Conservation (phyloP, 2,113 vertebrate species). For the Pomatorhinus ruficollis region DNA sequence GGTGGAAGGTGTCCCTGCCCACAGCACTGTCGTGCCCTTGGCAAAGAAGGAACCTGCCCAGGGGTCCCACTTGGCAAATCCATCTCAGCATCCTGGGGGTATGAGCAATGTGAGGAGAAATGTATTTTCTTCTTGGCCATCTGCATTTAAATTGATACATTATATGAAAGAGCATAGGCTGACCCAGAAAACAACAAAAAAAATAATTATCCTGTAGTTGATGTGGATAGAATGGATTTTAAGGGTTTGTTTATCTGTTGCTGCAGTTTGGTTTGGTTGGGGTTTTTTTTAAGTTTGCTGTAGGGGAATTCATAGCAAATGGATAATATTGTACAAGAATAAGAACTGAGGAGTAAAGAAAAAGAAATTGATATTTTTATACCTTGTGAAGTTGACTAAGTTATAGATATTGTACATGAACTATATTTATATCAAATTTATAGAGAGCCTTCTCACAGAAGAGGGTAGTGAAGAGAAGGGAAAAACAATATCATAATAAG, state of each 20-base stretch:
- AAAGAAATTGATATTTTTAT: background rate
- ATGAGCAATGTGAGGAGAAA: background rate
- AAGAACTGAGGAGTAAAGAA: background rate
- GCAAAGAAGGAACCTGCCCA: background rate
- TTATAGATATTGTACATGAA: background rate
- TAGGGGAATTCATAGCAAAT: background rate
- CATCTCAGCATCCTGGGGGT: background rate
- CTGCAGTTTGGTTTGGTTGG: background rate
- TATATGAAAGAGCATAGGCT: background rate
- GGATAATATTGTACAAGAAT: background rate
- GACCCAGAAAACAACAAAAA: background rate
- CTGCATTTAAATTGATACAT: conserved; percentile 47
- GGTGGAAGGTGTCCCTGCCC: background rate
- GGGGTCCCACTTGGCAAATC: background rate
- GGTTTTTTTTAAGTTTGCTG: background rate
- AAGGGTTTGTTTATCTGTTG: background rate
- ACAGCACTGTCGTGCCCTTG: background rate
- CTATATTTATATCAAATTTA: background rate
- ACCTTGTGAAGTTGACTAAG: background rate
- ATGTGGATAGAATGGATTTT: background rate
- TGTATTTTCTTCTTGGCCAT: background rate
- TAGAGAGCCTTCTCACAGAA: background rate
- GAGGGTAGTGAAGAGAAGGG: background rate
- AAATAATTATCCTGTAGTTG: background rate
- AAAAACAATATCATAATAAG: conserved; percentile 23